These are phyloP conservation scores for Pristiophorus japonicus DNA, from an alignment of 2,113 vertebrate species.

Conservation along the genomic window DNA sequence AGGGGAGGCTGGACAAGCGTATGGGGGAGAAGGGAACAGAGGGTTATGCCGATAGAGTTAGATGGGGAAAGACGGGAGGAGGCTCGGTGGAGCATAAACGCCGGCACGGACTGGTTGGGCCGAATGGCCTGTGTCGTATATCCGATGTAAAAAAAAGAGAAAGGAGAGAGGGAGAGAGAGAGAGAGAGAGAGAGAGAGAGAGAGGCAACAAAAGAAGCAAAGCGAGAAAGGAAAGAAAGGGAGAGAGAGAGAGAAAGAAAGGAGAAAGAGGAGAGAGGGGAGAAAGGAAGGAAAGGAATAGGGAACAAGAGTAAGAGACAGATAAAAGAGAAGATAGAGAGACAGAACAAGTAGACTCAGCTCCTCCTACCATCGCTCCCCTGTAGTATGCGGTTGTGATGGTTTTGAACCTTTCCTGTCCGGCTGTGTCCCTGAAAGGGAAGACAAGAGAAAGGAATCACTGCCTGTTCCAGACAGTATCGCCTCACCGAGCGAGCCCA, in stretches of 20 bases:
- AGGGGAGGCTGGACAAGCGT: too few species aligned
- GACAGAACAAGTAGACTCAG: neutral
- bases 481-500: neutral
- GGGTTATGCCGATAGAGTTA: too few species aligned
- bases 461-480: too few species aligned
- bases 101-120: too few species aligned
- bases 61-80: too few species aligned
- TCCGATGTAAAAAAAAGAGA: too few species aligned
- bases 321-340: neutral
- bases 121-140: too few species aligned
- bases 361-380: slow-evolving; percentile 81
- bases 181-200: neutral
- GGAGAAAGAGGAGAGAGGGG: neutral
- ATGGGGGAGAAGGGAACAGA: too few species aligned
- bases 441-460: neutral
- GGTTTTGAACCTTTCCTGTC: slow-evolving; percentile 91
- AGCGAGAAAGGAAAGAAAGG: neutral
- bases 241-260: neutral
- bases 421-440: slow-evolving; percentile 79
- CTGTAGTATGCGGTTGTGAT: slow-evolving; percentile 93
- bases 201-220: neutral
- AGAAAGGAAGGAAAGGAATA: neutral
- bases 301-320: neutral
- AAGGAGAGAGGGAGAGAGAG: accelerated
- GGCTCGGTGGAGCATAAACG: too few species aligned